phyloP scores from a whole-genome alignment of 2,888 invertebrate species.

The Alitta virens region DNA sequence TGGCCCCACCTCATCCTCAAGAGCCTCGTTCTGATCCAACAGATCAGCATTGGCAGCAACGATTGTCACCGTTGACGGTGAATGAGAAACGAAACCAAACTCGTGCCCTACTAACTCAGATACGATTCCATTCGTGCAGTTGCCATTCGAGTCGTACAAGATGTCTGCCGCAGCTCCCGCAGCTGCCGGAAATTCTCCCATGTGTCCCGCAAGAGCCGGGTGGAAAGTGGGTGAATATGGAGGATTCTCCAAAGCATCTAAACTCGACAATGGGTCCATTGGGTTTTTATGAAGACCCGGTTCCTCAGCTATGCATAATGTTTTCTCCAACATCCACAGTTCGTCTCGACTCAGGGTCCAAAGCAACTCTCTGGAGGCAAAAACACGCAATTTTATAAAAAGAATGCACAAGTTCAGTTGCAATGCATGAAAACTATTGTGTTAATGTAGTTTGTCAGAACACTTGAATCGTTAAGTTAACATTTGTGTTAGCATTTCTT shows the following conservation, averaged over 20 bases:
- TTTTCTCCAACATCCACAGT: conserved; percentile 79
- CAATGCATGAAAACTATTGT: no score
- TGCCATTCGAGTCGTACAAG: conserved; percentile 2
- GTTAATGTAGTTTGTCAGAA: no score
- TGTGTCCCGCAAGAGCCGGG: conserved; percentile 2
- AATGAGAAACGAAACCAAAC: conserved; percentile 25
- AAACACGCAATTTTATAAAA: not conserved
- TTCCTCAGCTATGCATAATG: conserved; percentile 77
- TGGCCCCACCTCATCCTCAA: not conserved
- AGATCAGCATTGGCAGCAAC: conserved; percentile 16
- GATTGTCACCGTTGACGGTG: conserved; percentile 28
- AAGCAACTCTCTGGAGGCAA: conserved; percentile 70
- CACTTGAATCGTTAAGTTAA: no score
- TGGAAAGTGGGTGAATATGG: not conserved
- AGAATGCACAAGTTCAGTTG: no score
- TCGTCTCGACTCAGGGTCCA: conserved; percentile 85
- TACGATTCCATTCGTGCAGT: not conserved
- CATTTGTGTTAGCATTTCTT: no score
- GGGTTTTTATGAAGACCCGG: conserved; percentile 1
- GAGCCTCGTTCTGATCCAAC: not conserved
- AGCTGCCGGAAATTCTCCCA: not conserved
- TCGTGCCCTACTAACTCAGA: not conserved
- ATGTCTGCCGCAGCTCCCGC: not conserved
- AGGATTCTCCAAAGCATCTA: conserved; percentile 3
- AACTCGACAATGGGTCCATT: not conserved